Conservation (phyloP, 2,113 vertebrate genomes). For the Natator depressus region DNA sequence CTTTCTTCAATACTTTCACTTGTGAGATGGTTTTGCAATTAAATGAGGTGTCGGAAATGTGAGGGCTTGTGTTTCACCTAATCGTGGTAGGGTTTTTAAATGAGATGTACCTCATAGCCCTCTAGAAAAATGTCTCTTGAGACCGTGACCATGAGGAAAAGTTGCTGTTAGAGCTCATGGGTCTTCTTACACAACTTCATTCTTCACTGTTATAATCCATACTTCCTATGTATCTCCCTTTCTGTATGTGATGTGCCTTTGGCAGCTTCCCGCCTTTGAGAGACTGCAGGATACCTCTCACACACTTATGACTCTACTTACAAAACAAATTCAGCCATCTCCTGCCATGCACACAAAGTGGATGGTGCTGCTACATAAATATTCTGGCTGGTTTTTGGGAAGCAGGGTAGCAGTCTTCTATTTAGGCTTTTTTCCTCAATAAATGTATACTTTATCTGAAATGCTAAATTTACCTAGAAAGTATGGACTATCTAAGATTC, state of each 20-base stretch:
- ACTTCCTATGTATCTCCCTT: not conserved
- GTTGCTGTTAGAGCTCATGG: not conserved
- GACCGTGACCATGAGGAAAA: not conserved
- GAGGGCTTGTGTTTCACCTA: not conserved
- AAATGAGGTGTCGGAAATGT: not conserved
- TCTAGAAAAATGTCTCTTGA: not conserved
- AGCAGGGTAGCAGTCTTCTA: not conserved
- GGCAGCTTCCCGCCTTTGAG: not conserved
- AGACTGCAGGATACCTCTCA: not conserved
- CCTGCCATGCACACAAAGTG: not conserved
- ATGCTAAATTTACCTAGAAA: not conserved
- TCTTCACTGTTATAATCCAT: not conserved
- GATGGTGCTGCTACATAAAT: not conserved
- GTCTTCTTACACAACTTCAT: not conserved
- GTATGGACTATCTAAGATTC: not conserved
- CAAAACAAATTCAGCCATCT: not conserved
- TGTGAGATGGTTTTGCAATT: not conserved
- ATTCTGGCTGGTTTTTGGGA: not conserved
- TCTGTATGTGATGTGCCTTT: not conserved
- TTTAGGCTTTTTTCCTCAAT: not conserved
- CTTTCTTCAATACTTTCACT: not conserved
- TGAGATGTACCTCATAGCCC: not conserved
- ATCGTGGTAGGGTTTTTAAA: not conserved
- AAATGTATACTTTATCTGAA: not conserved
- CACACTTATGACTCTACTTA: not conserved